Percentiles rank a stretch among this genome's conserved stretches.
Conservation (phyloP, 2,888 invertebrate genomes). For the Quadroppia sp. region DNA sequence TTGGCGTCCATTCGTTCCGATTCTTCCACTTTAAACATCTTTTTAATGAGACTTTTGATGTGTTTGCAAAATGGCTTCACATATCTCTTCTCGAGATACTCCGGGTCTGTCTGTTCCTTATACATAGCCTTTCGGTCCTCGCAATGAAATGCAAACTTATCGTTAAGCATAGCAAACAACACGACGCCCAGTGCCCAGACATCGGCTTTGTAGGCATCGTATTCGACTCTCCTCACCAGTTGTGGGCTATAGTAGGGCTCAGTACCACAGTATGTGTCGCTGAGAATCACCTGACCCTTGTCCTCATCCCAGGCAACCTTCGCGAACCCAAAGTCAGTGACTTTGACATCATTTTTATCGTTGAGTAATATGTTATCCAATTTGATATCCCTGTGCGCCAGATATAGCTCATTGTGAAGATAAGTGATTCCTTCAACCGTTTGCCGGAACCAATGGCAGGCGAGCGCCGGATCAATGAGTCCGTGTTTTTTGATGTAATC, state of each 20-base stretch:
- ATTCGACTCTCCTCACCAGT: neutral
- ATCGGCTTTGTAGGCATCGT: slow-evolving; percentile 42
- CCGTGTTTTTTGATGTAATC: slow-evolving; percentile 53
- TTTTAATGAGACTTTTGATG: neutral
- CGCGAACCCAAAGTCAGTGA: slow-evolving; percentile 42
- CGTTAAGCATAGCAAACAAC: slow-evolving; percentile 41
- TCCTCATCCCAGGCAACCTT: neutral
- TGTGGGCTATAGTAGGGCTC: slow-evolving; percentile 39
- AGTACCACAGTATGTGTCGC: slow-evolving; percentile 40
- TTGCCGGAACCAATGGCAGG: slow-evolving; percentile 38
- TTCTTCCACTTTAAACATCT: slow-evolving; percentile 25
- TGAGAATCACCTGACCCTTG: neutral
- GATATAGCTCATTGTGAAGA: neutral
- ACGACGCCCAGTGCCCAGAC: slow-evolving; percentile 43
- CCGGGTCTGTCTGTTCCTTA: slow-evolving; percentile 17
- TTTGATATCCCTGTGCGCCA: slow-evolving; percentile 43
- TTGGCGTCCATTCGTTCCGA: no score
- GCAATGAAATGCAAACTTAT: slow-evolving; percentile 42
- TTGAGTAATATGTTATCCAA: slow-evolving; percentile 40
- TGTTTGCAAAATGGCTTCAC: neutral
- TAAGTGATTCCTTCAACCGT: slow-evolving; percentile 10
- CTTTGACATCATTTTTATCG: neutral
- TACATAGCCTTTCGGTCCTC: neutral
- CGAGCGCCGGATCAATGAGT: neutral
- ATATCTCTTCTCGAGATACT: neutral